Conservation (phyloP, 64 coral and sea anemone genomes). For the Pocillopora verrucosa region DNA sequence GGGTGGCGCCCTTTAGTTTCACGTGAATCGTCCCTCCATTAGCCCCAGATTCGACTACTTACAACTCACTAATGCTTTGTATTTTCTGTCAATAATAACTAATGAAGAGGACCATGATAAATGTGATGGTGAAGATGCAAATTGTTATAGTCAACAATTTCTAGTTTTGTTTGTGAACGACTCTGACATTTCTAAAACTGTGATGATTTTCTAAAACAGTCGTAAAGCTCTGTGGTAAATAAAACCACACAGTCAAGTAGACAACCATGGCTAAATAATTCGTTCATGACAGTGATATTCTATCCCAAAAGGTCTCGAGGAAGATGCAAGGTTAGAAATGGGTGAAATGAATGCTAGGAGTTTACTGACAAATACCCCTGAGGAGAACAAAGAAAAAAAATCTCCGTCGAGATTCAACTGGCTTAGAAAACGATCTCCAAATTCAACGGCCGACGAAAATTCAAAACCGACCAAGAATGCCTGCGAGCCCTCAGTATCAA, state of each 20-base stretch:
- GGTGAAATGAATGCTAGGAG: neutral
- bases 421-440: conserved; percentile 1
- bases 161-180: neutral
- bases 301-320: conserved; percentile 8
- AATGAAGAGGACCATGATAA: neutral
- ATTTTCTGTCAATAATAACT: neutral
- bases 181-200: too few species aligned
- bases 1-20: neutral
- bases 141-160: neutral
- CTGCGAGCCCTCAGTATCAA: neutral
- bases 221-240: neutral
- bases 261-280: neutral
- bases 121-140: neutral
- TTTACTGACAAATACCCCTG: neutral
- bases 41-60: too few species aligned
- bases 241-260: neutral
- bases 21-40: too few species aligned
- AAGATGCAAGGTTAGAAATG: neutral
- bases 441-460: neutral
- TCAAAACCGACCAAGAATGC: neutral
- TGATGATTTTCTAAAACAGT: neutral
- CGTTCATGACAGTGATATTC: neutral
- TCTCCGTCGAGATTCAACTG: neutral
- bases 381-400: neutral
- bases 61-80: neutral